Evolutionary conservation across 2,888 invertebrate genomes (phyloP), one percentile per base, ranked within the genome.

Genomic region (Blastobasis adustella): DNA sequence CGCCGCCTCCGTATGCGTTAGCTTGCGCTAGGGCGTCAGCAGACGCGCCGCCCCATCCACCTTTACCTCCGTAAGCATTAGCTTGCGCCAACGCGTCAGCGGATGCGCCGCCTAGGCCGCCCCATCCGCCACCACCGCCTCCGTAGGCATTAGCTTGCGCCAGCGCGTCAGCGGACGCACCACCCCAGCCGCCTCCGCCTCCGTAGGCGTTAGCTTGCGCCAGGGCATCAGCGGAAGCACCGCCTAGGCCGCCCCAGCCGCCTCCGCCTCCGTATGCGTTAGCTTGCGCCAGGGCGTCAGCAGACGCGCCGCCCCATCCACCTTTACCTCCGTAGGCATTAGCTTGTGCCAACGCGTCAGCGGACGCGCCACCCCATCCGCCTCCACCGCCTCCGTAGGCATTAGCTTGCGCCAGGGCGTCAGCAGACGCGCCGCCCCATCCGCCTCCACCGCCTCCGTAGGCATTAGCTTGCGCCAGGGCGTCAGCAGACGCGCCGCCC

Each of bases 1-100:
- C 49, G 49, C 51, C 8, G 43, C 47, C 8, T 10, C 50, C 10
- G 51, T 49, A 38, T 52, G 60, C 54, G 47, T 58, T 54, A 5
- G 59, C 61, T 10, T 51, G 9, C 8, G 43, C 43, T 42, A 23
- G 9, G 8, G 49, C 49, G 6, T 47, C n/a, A 49, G 40, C 40
- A n/a, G 37, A 49, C 6, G 36, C 48, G 23, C 42, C 48, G 42
- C 47, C 47, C 6, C 5, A 48, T 10, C 45, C 40, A 38, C 42
- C 44, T 44, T 10, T 40, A 5, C 23, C 47, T 6, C 23, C 5
- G n/a, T 54, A 53, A 8, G 58, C 49, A 7, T 49, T 36, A 54
- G 58, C 56, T 10, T 52, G 47, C 4, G 59, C 55, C 63, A 47
- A 55, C 51, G 64, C 59, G 5, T 52, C 52, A 40, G 58, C 52